Evolutionary conservation across 2,113 vertebrate species (phyloP).

Genomic region (Marcusenius ussheri): DNA sequence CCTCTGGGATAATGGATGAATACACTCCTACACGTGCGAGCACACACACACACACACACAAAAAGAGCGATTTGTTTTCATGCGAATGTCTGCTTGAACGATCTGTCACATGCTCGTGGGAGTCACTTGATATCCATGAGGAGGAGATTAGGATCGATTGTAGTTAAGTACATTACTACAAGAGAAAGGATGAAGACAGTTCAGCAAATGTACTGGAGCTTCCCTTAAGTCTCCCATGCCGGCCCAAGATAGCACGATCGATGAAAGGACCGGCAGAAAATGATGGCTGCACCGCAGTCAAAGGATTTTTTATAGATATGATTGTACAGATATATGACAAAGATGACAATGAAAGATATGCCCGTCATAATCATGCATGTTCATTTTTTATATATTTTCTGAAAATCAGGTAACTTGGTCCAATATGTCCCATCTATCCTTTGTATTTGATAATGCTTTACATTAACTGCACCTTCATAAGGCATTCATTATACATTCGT

Average conservation of each 20-base stretch:
- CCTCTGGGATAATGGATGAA: not conserved
- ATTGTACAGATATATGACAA: not conserved
- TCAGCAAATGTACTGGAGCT: conserved; percentile 15
- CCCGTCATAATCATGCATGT: not conserved
- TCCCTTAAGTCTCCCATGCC: not conserved
- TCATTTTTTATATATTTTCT: not conserved
- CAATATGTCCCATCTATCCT: not conserved
- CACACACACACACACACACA: not conserved
- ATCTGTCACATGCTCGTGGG: conserved; percentile 8
- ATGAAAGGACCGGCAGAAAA: not conserved
- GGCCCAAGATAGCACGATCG: not conserved
- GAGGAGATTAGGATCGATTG: conserved; percentile 19
- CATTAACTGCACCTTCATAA: not conserved
- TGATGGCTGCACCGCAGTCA: not conserved
- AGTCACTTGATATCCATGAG: conserved; percentile 11
- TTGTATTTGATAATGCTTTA: not conserved
- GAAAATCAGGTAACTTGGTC: not conserved
- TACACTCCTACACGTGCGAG: not conserved
- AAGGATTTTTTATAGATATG: not conserved
- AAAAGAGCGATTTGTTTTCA: not conserved
- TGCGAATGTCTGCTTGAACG: not conserved
- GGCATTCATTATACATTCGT: not conserved
- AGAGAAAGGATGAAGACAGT: conserved; percentile 16
- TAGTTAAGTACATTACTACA: conserved; percentile 12
- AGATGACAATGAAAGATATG: not conserved